Evolutionary conservation across 2,113 vertebrate genomes (phyloP).

Genomic region (Seriola quinqueradiata): DNA sequence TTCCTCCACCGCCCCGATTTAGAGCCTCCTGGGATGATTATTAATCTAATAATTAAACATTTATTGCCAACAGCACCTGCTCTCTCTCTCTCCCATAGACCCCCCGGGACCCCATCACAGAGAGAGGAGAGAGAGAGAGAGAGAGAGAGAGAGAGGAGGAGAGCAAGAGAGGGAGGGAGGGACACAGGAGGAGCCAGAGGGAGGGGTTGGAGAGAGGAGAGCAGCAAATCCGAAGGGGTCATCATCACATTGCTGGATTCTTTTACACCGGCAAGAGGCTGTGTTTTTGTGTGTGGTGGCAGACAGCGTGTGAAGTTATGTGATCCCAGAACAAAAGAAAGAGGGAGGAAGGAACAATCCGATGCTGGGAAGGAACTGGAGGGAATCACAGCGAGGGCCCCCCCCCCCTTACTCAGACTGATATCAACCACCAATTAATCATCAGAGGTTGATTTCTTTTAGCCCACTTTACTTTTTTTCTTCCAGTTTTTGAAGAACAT

Average conservation of each 20-base stretch:
- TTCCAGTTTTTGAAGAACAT: constrained; percentile 28
- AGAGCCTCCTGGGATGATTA: constrained; percentile 86
- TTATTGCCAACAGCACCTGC: constrained; percentile 93
- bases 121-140: constrained; percentile 30
- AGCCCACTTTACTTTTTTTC: constrained; percentile 7
- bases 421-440: constrained; percentile 40
- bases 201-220: constrained; percentile 80
- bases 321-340: constrained; percentile 84
- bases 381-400: constrained; percentile 61
- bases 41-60: constrained; percentile 95
- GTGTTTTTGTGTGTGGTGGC: constrained; percentile 62
- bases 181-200: constrained; percentile 79
- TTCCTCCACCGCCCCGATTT: constrained; percentile 26
- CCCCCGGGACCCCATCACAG: constrained; percentile 69
- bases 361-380: constrained; percentile 60
- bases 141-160: constrained; percentile 41
- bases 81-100: constrained; percentile 77
- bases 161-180: constrained; percentile 63
- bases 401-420: constrained; percentile 22
- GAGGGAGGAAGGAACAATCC: constrained; percentile 70
- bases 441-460: constrained; percentile 16
- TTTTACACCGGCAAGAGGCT: constrained; percentile 82
- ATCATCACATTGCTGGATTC: constrained; percentile 86
- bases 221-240: constrained; percentile 82
- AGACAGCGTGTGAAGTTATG: constrained; percentile 86